phyloP scores from a whole-genome alignment of 1,140 invertebrate species.

The Diabrotica undecimpunctata region DNA sequence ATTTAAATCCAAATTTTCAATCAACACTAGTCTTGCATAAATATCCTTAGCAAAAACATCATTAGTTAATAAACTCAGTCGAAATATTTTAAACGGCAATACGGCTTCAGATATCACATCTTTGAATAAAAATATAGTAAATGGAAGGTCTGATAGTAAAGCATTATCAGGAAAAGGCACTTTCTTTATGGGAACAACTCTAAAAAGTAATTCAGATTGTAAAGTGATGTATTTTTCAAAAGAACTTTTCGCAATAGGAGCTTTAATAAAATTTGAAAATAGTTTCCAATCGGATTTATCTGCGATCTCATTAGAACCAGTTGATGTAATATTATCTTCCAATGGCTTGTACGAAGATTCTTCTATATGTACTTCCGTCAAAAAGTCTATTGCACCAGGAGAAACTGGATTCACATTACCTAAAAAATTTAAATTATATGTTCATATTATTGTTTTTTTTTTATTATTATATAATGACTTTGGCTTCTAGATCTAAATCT shows the following conservation, averaged over 20 bases:
- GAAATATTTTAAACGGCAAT: constrained; percentile 18
- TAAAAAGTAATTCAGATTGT: constrained; percentile 20
- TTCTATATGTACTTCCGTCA: constrained; percentile 43
- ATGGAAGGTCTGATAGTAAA: constrained; percentile 20
- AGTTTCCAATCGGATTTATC: not conserved
- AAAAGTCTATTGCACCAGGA: constrained; percentile 39
- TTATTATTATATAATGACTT: too few relatives aligned
- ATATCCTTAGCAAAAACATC: constrained; percentile 24
- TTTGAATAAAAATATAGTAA: constrained; percentile 32
- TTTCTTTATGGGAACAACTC: constrained; percentile 26
- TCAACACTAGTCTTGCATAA: constrained; percentile 23
- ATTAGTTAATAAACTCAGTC: constrained; percentile 21
- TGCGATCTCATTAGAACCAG: constrained; percentile 3
- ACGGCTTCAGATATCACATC: constrained; percentile 12
- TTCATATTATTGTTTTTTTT: too few relatives aligned
- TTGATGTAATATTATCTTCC: not conserved
- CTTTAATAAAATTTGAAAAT: constrained; percentile 4
- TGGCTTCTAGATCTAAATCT: too few relatives aligned
- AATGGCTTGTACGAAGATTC: not conserved
- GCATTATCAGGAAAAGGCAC: constrained; percentile 13
- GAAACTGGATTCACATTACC: constrained; percentile 38
- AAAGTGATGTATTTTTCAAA: constrained; percentile 10
- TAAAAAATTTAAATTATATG: constrained; percentile 24
- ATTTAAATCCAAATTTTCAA: constrained; percentile 28
- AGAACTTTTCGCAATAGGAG: not conserved